These are phyloP conservation scores for Mus caroli DNA, from an alignment of 2,797 vertebrate species.

Conservation along the genomic window DNA sequence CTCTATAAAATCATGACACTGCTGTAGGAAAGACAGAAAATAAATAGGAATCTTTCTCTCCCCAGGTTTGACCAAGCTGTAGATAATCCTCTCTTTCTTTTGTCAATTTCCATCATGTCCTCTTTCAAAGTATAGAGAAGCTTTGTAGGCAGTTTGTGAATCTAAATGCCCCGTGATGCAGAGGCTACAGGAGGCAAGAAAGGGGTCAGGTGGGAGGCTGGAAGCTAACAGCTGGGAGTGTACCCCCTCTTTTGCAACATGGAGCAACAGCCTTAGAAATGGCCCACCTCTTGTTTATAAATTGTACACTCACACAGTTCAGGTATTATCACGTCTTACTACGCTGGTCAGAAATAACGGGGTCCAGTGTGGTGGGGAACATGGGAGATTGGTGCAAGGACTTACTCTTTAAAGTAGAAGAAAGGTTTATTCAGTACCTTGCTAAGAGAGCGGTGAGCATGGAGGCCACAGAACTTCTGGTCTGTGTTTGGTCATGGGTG, in stretches of 20 bases:
- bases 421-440: not conserved
- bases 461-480: not conserved
- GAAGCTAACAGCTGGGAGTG: not conserved
- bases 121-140: not conserved
- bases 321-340: not conserved
- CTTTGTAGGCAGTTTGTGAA: not conserved
- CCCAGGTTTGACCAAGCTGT: not conserved
- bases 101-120: not conserved
- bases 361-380: not conserved
- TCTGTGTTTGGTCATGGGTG: not conserved
- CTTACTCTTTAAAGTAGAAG: not conserved
- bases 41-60: not conserved
- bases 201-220: not conserved
- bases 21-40: not conserved
- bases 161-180: not conserved
- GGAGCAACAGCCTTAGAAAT: not conserved
- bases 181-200: not conserved
- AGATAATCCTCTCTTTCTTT: not conserved
- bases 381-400: not conserved
- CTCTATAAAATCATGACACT: not conserved
- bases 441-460: not conserved
- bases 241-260: not conserved
- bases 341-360: not conserved
- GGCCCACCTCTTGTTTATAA: not conserved
- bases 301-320: not conserved